phyloP scores from a whole-genome alignment of 1,140 invertebrate species.

The Scaptomyza hsui region DNA sequence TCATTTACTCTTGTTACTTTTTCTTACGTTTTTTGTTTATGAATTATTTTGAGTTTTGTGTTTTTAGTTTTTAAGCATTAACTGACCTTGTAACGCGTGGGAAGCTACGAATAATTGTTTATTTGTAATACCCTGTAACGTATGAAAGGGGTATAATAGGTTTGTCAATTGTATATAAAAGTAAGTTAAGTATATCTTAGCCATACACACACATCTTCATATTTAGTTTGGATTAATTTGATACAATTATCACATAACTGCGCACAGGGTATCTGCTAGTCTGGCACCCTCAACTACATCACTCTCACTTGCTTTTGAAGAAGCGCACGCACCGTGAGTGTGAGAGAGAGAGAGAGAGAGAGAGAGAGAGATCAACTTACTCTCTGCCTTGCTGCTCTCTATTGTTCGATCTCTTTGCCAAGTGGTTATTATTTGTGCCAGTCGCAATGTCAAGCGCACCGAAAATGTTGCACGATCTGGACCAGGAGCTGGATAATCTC shows the following conservation, averaged over 20 bases:
- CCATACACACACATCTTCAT: too few relatives aligned
- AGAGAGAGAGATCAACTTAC: background rate
- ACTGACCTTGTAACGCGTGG: constrained; percentile 37
- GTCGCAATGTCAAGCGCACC: constrained; percentile 56
- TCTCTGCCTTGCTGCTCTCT: constrained; percentile 2
- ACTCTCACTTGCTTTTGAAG: constrained; percentile 1
- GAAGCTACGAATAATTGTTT: constrained; percentile 8
- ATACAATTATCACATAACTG: background rate
- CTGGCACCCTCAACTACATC: background rate
- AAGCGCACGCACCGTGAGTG: constrained; percentile 1
- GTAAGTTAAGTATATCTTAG: too few relatives aligned
- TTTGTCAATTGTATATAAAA: too few relatives aligned
- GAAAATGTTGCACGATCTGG: constrained; percentile 62
- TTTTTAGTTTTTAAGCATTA: constrained; percentile 33
- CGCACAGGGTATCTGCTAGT: background rate
- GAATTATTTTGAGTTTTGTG: constrained; percentile 11
- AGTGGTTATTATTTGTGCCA: constrained; percentile 27
- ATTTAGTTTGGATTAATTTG: too few relatives aligned
- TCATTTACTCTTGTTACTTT: constrained; percentile 24
- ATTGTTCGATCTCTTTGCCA: background rate
- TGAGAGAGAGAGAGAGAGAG: too few relatives aligned
- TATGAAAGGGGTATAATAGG: background rate
- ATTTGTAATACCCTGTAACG: constrained; percentile 2
- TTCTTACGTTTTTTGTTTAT: constrained; percentile 18
- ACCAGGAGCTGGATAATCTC: constrained; percentile 44